Evolutionary conservation across 2,113 vertebrate species (phyloP).

Genomic region (Austrofundulus limnaeus): DNA sequence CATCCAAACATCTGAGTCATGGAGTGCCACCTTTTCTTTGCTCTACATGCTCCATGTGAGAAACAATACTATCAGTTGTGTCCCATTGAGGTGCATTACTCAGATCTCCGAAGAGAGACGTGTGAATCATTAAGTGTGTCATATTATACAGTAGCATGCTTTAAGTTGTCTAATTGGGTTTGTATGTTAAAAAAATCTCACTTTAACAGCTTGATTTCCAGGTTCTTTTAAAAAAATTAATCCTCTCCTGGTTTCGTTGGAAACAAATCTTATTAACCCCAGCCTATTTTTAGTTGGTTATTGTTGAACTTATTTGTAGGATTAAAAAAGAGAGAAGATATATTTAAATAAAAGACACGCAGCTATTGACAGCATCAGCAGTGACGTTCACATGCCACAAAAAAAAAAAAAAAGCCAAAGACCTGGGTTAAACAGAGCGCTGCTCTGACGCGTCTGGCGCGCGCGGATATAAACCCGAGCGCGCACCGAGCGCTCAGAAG

Average conservation of each 20-base stretch:
- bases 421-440: constrained; percentile 38
- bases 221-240: constrained; percentile 7
- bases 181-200: neutral
- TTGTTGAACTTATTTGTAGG: constrained; percentile 15
- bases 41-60: constrained; percentile 1
- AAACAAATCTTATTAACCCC: constrained; percentile 7
- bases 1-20: constrained; percentile 34
- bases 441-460: constrained; percentile 58
- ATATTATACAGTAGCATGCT: neutral
- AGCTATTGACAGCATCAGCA: constrained; percentile 59
- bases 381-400: constrained; percentile 62
- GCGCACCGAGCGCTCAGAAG: constrained; percentile 40
- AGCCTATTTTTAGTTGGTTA: constrained; percentile 32
- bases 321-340: neutral
- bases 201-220: neutral
- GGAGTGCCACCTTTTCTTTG: neutral
- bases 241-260: constrained; percentile 3
- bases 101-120: neutral
- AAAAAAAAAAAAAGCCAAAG: constrained; percentile 35
- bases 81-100: neutral
- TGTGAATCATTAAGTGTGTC: neutral
- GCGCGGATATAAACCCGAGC: constrained; percentile 63
- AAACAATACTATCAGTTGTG: neutral
- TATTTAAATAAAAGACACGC: constrained; percentile 9
- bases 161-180: neutral